Percentiles rank a stretch among this genome's conserved stretches.
These are phyloP conservation scores for Clivina fossor DNA, from an alignment of 2,888 invertebrate genomes.

Conservation along the genomic window DNA sequence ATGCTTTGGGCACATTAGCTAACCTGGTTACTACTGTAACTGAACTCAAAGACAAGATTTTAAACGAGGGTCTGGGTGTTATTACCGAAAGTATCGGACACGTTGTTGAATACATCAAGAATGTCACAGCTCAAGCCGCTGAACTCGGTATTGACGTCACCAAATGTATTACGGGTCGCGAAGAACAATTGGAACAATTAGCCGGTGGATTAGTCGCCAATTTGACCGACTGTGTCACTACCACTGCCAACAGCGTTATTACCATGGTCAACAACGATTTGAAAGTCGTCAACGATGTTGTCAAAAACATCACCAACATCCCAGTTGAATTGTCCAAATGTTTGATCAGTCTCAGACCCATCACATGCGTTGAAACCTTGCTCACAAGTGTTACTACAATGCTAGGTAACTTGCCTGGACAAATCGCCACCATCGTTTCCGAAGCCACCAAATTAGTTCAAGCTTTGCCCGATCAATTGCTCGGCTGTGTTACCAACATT, in stretches of 20 bases:
- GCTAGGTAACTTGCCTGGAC: background rate
- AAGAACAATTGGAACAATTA: background rate
- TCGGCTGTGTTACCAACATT: background rate
- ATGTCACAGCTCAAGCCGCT: background rate
- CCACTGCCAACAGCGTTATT: background rate
- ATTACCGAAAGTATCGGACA: background rate
- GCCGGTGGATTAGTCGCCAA: background rate
- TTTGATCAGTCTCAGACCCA: background rate
- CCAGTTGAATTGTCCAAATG: background rate
- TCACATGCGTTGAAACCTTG: background rate
- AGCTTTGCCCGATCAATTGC: background rate
- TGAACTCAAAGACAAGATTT: background rate
- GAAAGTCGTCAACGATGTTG: background rate
- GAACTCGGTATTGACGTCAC: constrained; percentile 4
- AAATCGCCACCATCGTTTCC: background rate
- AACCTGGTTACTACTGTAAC: background rate
- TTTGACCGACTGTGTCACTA: background rate
- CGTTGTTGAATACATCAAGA: background rate
- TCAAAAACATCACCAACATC: background rate
- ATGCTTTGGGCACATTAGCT: background rate
- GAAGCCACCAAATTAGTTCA: background rate
- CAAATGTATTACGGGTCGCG: background rate
- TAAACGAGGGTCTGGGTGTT: background rate
- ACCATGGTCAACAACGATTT: background rate
- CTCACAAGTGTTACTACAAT: background rate